Percentiles rank a stretch among this genome's conserved stretches.
Evolutionary conservation across 2,113 vertebrate species (phyloP).

Genomic region (Pseudopodoces humilis): DNA sequence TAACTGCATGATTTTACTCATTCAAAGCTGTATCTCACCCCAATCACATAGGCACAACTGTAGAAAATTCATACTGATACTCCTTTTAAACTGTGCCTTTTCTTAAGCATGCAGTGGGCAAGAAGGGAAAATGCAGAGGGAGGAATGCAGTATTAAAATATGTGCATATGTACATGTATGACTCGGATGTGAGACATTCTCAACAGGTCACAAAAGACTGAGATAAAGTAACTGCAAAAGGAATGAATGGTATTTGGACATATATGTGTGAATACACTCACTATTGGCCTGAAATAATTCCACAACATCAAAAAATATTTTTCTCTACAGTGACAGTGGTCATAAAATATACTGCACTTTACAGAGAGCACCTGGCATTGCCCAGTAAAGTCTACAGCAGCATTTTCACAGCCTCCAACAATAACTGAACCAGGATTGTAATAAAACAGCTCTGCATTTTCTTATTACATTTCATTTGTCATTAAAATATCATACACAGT

Average conservation of each 20-base stretch:
- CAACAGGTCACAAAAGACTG: not conserved
- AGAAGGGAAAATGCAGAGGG: not conserved
- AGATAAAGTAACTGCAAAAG: not conserved
- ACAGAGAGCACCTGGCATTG: not conserved
- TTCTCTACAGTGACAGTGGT: not conserved
- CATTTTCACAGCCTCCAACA: not conserved
- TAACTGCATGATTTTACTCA: not conserved
- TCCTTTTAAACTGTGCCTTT: not conserved
- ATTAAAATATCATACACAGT: not conserved
- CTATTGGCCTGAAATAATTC: not conserved
- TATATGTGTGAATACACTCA: not conserved
- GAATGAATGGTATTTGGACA: not conserved
- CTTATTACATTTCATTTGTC: not conserved
- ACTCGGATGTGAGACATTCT: not conserved
- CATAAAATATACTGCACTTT: not conserved
- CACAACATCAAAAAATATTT: not conserved
- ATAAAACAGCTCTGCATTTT: not conserved
- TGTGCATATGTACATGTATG: rapidly evolving
- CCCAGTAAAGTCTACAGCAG: not conserved
- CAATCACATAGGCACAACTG: not conserved
- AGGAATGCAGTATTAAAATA: not conserved
- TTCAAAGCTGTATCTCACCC: not conserved
- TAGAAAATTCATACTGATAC: not conserved
- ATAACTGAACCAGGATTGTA: not conserved
- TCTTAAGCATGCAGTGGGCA: rapidly evolving